Percentiles rank a stretch among this genome's conserved stretches.
Evolutionary conservation across 2,797 vertebrate species (phyloP).

Genomic region (Poecilia gillii): DNA sequence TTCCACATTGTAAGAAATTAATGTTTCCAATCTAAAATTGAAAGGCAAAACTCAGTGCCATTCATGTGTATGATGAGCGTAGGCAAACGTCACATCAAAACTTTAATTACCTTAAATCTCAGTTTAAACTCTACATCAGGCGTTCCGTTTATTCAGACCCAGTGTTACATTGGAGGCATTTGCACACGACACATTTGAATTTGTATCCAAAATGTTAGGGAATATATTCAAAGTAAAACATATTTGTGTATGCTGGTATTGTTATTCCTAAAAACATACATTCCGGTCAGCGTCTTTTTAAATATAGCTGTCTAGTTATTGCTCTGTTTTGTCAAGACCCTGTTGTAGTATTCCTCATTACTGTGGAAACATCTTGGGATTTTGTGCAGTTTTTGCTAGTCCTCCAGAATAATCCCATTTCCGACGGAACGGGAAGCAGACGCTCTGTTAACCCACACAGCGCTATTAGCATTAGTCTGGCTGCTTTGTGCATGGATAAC

Average conservation of each 20-base stretch:
- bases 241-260: too few relatives aligned
- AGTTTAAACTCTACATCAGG: not conserved
- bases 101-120: not conserved
- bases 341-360: not conserved
- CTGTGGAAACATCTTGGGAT: not conserved
- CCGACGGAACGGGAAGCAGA: conserved; percentile 36
- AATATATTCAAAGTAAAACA: not conserved
- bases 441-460: conserved; percentile 4
- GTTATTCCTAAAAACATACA: not conserved
- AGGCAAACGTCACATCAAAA: not conserved
- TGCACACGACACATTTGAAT: not conserved
- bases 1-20: not conserved
- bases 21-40: not conserved
- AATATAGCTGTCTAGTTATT: not conserved
- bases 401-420: not conserved
- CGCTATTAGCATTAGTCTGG: conserved; percentile 33
- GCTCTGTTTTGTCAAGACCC: not conserved
- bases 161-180: not conserved
- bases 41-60: not conserved
- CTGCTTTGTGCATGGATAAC: conserved; percentile 44
- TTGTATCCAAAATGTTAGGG: not conserved
- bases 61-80: not conserved
- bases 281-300: not conserved
- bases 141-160: not conserved
- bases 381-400: not conserved